A percentile compares a stretch with the other conserved stretches of the same genome.
phyloP scores from a whole-genome alignment of 2,113 vertebrate genomes.

The Chaenogobius annularis region DNA sequence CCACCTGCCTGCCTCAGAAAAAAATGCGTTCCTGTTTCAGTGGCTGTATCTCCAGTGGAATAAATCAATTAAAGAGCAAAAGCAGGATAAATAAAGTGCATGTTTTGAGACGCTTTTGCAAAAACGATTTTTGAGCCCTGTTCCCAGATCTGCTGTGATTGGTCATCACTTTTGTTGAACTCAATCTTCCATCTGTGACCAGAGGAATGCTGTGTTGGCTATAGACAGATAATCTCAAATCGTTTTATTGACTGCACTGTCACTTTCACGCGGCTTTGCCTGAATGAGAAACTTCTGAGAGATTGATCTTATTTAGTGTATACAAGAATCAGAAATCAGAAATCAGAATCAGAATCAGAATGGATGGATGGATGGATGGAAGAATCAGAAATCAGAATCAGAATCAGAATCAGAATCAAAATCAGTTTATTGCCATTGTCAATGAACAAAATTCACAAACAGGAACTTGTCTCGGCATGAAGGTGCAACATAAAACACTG shows the following conservation, averaged over 20 bases:
- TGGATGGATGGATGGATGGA: no score
- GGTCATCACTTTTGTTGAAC: constrained; percentile 40
- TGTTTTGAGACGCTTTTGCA: constrained; percentile 33
- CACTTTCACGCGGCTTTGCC: constrained; percentile 18
- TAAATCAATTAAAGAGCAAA: constrained; percentile 65
- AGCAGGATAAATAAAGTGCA: constrained; percentile 36
- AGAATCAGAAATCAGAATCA: no score
- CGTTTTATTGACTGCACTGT: constrained; percentile 9
- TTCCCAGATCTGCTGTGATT: constrained; percentile 38
- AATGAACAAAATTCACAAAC: no score
- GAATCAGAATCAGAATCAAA: no score
- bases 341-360: no score
- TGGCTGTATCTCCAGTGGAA: constrained; percentile 41
- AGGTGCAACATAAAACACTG: no score
- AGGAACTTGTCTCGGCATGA: no score
- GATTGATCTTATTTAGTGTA: constrained; percentile 21
- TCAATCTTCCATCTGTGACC: constrained; percentile 24
- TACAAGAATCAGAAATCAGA: no score
- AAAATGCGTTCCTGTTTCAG: constrained; percentile 50
- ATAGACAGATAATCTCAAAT: constrained; percentile 31
- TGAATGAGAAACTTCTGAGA: constrained; percentile 21
- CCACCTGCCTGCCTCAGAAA: constrained; percentile 45
- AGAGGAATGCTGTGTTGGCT: constrained; percentile 19
- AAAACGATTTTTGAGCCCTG: constrained; percentile 25
- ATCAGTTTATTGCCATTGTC: no score